phyloP scores from a whole-genome alignment of 2,797 vertebrate genomes.

The Buceros bicornis region DNA sequence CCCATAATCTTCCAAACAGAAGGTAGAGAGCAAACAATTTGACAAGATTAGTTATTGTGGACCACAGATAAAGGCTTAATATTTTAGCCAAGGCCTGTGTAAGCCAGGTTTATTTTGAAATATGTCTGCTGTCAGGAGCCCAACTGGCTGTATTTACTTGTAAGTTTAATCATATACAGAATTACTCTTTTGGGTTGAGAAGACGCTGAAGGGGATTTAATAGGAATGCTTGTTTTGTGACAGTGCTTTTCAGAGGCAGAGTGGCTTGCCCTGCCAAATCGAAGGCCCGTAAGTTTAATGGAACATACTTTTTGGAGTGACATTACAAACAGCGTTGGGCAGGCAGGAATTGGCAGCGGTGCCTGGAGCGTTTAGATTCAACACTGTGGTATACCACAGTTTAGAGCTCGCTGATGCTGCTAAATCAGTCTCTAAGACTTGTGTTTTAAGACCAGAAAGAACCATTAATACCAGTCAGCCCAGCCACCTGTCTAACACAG shows the following conservation, averaged over 20 bases:
- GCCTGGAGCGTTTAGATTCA: constrained; percentile 25
- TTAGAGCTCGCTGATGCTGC: neutral
- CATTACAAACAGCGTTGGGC: constrained; percentile 11
- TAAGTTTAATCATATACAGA: constrained; percentile 68
- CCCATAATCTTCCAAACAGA: constrained; percentile 63
- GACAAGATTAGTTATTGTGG: constrained; percentile 68
- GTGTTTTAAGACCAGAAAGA: constrained; percentile 37
- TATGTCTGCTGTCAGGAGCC: constrained; percentile 64
- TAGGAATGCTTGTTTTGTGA: constrained; percentile 64
- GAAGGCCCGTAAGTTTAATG: constrained; percentile 29
- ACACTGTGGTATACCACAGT: neutral
- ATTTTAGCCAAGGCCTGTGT: constrained; percentile 70
- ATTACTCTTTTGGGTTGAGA: constrained; percentile 59
- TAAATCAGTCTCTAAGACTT: constrained; percentile 11
- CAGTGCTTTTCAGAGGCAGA: constrained; percentile 42
- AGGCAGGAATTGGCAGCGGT: neutral
- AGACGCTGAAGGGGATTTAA: constrained; percentile 44
- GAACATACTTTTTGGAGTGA: constrained; percentile 46
- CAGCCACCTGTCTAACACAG: constrained; percentile 2
- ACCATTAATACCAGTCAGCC: neutral
- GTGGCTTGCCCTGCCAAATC: constrained; percentile 45
- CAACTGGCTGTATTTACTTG: constrained; percentile 69
- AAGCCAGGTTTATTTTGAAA: constrained; percentile 73
- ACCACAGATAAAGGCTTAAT: constrained; percentile 70
- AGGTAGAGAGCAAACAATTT: constrained; percentile 64